Base-by-base conservation (phyloP, 2,888 invertebrate species). In the Agrilus cyanescens region DNA sequence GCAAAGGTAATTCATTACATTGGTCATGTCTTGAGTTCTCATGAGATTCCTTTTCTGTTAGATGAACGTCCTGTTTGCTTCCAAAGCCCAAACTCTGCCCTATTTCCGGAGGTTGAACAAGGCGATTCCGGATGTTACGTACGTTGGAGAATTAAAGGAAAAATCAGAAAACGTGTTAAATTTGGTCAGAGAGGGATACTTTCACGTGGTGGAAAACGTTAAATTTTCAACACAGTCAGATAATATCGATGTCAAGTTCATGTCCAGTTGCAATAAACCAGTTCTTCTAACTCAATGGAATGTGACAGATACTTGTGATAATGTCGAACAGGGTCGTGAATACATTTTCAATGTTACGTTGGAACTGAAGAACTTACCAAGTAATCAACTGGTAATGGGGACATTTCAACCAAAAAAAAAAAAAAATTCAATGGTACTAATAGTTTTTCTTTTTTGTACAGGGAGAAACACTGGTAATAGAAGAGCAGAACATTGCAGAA, bases 161-260 rank as follows among this genome's bases (percentile, higher is more conserved):
- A 84, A 93, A 68, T 90, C 91, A 29, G 80, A 82, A 0, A 94
- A 94, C 62, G 85, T 95, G 44, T 73, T 94, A 40, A 78, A 86
- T 47, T 71, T 94, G 39, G 82, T 95, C 36, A 77, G 80, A 54
- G 77, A 78, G 49, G 87, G 89, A 51, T 90, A 89, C 58, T 75
- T 82, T 68, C 78, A 80, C 53, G 80, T 85, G 49, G 78, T 82
- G 1, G 70, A 74, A 16, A 71, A 66, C 67, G 81, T 75, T 49
- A 78, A 66, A 62, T 78, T 78, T 67, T 76, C 65, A 32, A 75
- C 84, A 46, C 70, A 71, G 13, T 70, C 70, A 4, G 75, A 77
- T 1, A 73, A 75, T 32, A 68, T 86, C 12, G 73, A 75, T 50
- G 65, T 88, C 37, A 73, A 75, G 46, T 88, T 87, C 61, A 77